phyloP scores from a whole-genome alignment of 2,888 invertebrate genomes.

The Drosophila affinis region DNA sequence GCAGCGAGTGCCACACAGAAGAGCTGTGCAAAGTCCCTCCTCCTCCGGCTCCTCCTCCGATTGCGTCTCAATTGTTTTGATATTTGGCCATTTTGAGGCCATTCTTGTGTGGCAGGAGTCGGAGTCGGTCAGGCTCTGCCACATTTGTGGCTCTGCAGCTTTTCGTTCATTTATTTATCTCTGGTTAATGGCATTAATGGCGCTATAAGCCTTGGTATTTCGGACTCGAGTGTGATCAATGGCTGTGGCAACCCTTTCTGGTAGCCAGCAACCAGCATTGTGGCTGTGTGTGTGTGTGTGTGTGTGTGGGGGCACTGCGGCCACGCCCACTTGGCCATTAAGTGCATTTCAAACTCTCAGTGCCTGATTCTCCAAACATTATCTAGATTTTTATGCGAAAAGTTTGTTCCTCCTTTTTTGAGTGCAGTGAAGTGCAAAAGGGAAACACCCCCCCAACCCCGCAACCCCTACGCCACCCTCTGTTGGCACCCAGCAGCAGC shows the following conservation, averaged over 20 bases:
- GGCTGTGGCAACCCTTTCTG: constrained; percentile 9
- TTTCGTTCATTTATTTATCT: no score
- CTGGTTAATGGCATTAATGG: no score
- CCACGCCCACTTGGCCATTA: constrained; percentile 58
- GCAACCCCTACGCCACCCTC: no score
- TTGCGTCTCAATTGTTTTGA: constrained; percentile 38
- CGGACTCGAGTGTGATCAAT: no score
- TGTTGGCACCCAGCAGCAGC: constrained; percentile 8
- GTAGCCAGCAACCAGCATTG: constrained; percentile 34
- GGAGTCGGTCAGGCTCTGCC: no score
- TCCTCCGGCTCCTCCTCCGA: not conserved
- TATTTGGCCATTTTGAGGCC: constrained; percentile 22
- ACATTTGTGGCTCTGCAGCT: no score
- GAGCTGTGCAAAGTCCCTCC: constrained; percentile 34
- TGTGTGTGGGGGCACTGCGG: constrained; percentile 6
- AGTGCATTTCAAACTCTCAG: constrained; percentile 33
- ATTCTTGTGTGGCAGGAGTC: constrained; percentile 12
- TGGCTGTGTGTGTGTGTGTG: not conserved
- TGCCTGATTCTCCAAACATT: constrained; percentile 45
- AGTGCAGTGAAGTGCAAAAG: constrained; percentile 73
- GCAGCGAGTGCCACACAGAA: not conserved
- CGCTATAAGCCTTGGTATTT: no score
- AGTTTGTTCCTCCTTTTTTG: constrained; percentile 47
- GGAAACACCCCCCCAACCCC: constrained; percentile 46
- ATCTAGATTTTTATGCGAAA: constrained; percentile 76